Percentiles rank a stretch among this genome's conserved stretches.
Conservation (phyloP, 2,797 vertebrate genomes). For the Sebastes taczanowskii region DNA sequence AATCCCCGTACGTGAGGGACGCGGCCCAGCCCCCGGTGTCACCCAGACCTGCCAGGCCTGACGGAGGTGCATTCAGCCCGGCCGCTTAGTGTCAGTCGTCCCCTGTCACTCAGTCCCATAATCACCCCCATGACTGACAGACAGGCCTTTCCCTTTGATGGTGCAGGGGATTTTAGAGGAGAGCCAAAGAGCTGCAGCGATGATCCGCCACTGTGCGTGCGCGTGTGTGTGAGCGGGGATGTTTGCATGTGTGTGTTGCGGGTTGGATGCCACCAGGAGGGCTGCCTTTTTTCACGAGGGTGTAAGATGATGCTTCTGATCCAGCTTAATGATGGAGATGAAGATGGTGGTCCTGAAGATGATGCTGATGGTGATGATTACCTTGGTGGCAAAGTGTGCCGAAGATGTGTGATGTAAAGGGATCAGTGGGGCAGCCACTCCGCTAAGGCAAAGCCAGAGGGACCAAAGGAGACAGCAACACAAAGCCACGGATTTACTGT, state of each 20-base stretch:
- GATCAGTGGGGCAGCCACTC: slow-evolving; percentile 58
- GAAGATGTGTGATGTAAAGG: slow-evolving; percentile 44
- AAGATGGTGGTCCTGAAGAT: slow-evolving; percentile 41
- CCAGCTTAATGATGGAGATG: slow-evolving; percentile 76
- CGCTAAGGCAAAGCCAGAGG: slow-evolving; percentile 59
- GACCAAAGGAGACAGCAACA: slow-evolving; percentile 64
- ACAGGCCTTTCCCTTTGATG: slow-evolving; percentile 79
- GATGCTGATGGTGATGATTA: slow-evolving; percentile 45
- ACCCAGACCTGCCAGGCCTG: slow-evolving; percentile 80
- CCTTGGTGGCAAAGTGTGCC: slow-evolving; percentile 45
- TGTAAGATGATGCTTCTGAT: slow-evolving; percentile 64
- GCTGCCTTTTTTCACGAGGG: slow-evolving; percentile 33
- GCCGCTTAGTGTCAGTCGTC: slow-evolving; percentile 80
- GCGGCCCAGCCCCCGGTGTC: slow-evolving; percentile 78
- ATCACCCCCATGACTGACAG: slow-evolving; percentile 82
- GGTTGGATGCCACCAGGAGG: slow-evolving; percentile 56
- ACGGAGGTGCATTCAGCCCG: slow-evolving; percentile 80
- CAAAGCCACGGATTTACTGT: slow-evolving; percentile 69
- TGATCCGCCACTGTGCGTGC: slow-evolving; percentile 53
- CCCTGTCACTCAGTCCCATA: slow-evolving; percentile 79
- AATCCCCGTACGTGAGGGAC: slow-evolving; percentile 76
- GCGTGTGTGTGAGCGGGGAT: background rate
- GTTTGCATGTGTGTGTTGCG: slow-evolving; percentile 14
- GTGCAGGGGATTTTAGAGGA: slow-evolving; percentile 74
- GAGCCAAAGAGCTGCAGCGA: slow-evolving; percentile 57